A percentile compares a stretch with the other conserved stretches of the same genome.
phyloP scores from a whole-genome alignment of 2,888 invertebrate genomes.

The Drosophila atroscutellata region DNA sequence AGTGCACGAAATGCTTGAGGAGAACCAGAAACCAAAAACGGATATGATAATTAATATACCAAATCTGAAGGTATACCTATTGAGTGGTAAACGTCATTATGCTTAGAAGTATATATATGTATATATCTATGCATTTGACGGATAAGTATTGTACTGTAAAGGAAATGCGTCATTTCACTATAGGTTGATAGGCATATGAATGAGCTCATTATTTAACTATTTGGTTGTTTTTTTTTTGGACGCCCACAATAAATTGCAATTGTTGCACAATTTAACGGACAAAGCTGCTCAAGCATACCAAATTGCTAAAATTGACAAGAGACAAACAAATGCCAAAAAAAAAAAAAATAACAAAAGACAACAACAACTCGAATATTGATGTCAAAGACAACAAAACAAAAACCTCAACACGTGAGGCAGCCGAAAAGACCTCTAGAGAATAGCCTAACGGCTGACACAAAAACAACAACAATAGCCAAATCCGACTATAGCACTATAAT shows the following conservation, averaged over 20 bases:
- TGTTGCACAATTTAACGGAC: constrained; percentile 62
- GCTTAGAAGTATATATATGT: background rate
- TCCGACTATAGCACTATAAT: constrained; percentile 22
- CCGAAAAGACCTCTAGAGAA: constrained; percentile 36
- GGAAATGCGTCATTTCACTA: constrained; percentile 52
- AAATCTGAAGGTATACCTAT: constrained; percentile 23
- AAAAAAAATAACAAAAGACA: constrained; percentile 11
- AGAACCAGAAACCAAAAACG: constrained; percentile 44
- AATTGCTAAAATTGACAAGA: constrained; percentile 44
- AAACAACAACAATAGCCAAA: constrained; percentile 11
- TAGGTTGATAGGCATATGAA: constrained; percentile 52
- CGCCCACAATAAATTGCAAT: constrained; percentile 59
- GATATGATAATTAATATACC: constrained; percentile 35
- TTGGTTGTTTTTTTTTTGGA: constrained; percentile 27
- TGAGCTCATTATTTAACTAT: constrained; percentile 58
- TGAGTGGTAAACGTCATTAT: constrained; percentile 30
- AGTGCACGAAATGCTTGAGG: constrained; percentile 45
- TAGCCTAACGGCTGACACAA: constrained; percentile 56
- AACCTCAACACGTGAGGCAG: constrained; percentile 64
- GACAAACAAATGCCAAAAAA: constrained; percentile 13
- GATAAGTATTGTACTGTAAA: constrained; percentile 20
- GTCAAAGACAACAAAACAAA: constrained; percentile 71
- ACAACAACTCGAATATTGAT: constrained; percentile 53
- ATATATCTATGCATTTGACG: background rate
- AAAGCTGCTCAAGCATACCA: constrained; percentile 49